Evolutionary conservation across 2,888 invertebrate species (phyloP), one percentile per base, ranked within the genome.

Genomic region (Tetanocera ferruginea): DNA sequence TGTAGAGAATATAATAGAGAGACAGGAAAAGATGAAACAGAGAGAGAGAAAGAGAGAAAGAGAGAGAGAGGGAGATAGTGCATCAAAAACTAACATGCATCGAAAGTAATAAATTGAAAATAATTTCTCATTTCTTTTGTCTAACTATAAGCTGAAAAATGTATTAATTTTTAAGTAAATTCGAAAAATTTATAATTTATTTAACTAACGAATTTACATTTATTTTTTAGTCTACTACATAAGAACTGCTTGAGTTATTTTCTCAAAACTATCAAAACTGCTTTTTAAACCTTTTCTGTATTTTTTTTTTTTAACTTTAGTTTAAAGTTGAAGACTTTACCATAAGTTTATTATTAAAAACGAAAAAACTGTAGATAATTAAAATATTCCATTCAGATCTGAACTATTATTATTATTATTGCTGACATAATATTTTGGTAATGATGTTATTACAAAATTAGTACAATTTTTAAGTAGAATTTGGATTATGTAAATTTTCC

Each of bases 1-100:
- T 81, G 81, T 60, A 69, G 64, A 66, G 11, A 57, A 1, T n/a
- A 23, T 57, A 5, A 11, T 17, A 23, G n/a, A 62, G 11, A 28
- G 28, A 62, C 31, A 31, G 28, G 2, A 17, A 11, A 31, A 34
- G 34, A n/a, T 64, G 67, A 62, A 19, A 67, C 34, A 60, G 62
- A 52, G 34, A 66, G 52, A 52, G 74, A 37, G 37, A 51, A 37
- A n/a, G 34, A n/a, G n/a, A n/a, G n/a, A n/a, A n/a, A n/a, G n/a
- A n/a, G n/a, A 60, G 62, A 52, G 34, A 66, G 52, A 52, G 74
- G 25, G 37, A 51, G 28, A n/a, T 23, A n/a, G 14, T 23, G 62
- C 37, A 37, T 37, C 5, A 5, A 37, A 37, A 8, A 43, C 11
- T 6, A 43, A 14, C 43, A 11, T 43, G 43, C 43, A 11, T 43